phyloP scores from a whole-genome alignment of 2,113 vertebrate genomes.

The Saiga tatarica region DNA sequence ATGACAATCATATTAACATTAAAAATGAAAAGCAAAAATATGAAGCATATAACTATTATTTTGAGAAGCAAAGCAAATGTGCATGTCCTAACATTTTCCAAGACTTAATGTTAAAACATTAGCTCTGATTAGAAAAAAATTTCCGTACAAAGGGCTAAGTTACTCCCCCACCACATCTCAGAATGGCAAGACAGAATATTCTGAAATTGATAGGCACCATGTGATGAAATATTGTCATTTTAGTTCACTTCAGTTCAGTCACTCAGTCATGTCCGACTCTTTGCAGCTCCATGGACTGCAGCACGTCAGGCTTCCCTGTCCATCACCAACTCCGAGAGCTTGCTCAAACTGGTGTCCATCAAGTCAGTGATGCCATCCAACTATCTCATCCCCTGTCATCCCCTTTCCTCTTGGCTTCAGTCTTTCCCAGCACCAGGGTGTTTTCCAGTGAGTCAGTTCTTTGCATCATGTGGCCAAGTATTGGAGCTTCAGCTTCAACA shows the following conservation, averaged over 20 bases:
- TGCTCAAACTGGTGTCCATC: background rate
- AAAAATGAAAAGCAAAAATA: background rate
- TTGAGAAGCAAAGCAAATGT: background rate
- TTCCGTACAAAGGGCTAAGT: background rate
- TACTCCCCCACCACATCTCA: rapidly evolving
- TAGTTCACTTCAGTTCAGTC: background rate
- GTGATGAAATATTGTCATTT: background rate
- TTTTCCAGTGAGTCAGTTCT: background rate
- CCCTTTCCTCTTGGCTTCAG: background rate
- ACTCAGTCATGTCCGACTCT: background rate
- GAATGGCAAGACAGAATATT: background rate
- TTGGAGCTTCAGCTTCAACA: background rate
- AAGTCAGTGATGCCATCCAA: background rate
- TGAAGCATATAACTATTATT: background rate
- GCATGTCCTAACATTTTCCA: background rate
- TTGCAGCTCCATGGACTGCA: background rate
- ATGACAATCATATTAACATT: background rate
- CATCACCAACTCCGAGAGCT: background rate
- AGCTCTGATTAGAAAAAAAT: background rate
- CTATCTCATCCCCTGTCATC: background rate
- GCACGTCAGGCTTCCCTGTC: background rate
- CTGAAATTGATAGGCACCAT: background rate
- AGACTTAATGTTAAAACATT: background rate
- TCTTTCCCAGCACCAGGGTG: background rate
- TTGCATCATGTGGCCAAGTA: background rate